These are phyloP conservation scores for Eurypyga helias DNA, from an alignment of 2,113 vertebrate genomes.

Conservation along the genomic window DNA sequence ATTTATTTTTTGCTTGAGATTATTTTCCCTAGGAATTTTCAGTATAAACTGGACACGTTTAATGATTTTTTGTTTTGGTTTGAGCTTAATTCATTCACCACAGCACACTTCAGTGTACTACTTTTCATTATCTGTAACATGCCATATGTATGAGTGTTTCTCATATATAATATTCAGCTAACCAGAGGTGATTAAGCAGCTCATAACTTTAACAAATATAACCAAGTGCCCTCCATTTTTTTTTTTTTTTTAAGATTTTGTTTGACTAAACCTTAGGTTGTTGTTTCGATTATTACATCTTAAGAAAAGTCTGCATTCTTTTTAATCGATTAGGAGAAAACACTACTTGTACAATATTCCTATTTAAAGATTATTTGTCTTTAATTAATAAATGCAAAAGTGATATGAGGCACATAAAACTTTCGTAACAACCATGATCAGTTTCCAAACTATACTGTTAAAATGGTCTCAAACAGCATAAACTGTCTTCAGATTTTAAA, in stretches of 20 bases:
- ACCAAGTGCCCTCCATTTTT: accelerated
- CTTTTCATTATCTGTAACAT: background rate
- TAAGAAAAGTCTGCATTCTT: background rate
- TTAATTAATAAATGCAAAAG: background rate
- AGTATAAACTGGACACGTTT: background rate
- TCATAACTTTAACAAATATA: background rate
- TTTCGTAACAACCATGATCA: background rate
- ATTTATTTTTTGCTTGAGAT: conserved; percentile 20
- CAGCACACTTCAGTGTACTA: background rate
- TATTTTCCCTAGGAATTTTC: background rate
- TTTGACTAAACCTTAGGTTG: background rate
- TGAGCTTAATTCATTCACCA: background rate
- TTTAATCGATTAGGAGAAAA: background rate
- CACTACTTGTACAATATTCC: background rate
- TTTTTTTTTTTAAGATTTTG: background rate
- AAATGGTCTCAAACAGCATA: background rate
- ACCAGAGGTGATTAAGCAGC: background rate
- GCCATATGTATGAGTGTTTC: background rate
- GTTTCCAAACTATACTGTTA: background rate
- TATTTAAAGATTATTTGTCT: background rate
- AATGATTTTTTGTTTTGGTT: background rate
- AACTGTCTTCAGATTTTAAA: background rate
- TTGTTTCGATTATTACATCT: background rate
- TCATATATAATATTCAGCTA: background rate
- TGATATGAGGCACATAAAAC: background rate